Conservation (phyloP, 2,113 vertebrate genomes). For the Oenanthe oenanthe region DNA sequence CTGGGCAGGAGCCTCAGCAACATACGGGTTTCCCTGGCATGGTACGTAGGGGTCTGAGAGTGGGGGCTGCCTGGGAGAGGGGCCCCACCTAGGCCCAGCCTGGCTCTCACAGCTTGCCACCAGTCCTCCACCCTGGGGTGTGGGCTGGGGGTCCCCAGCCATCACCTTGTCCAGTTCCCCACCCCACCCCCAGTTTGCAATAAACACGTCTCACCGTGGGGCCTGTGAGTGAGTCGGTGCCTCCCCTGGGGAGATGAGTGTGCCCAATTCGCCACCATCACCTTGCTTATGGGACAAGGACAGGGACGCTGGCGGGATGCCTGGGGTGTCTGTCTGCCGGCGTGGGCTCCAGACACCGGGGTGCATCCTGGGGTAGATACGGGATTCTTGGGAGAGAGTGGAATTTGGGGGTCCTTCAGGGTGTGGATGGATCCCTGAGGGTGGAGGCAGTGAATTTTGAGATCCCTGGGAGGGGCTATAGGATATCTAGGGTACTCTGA, state of each 20-base stretch:
- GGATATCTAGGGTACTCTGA: background rate
- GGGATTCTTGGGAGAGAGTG: background rate
- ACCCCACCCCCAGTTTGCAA: background rate
- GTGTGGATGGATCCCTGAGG: background rate
- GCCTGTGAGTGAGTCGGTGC: background rate
- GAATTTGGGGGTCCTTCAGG: background rate
- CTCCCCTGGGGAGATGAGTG: background rate
- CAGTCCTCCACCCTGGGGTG: background rate
- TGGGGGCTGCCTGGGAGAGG: background rate
- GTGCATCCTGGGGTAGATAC: background rate
- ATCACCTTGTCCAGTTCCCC: fast-evolving
- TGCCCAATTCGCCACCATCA: background rate
- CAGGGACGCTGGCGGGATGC: fast-evolving
- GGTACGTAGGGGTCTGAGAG: background rate
- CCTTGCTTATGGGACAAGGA: background rate
- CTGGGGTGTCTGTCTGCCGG: background rate
- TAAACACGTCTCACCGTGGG: background rate
- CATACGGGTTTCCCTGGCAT: background rate
- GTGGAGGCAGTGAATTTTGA: background rate
- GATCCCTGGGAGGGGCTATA: background rate
- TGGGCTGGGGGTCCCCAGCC: background rate
- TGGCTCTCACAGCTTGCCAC: background rate
- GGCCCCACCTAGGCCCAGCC: background rate
- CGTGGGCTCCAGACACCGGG: background rate
- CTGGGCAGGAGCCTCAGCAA: background rate